A percentile compares a stretch with the other conserved stretches of the same genome.
Evolutionary conservation across 2,888 invertebrate species (phyloP).

Genomic region (Thereva nobilitata): DNA sequence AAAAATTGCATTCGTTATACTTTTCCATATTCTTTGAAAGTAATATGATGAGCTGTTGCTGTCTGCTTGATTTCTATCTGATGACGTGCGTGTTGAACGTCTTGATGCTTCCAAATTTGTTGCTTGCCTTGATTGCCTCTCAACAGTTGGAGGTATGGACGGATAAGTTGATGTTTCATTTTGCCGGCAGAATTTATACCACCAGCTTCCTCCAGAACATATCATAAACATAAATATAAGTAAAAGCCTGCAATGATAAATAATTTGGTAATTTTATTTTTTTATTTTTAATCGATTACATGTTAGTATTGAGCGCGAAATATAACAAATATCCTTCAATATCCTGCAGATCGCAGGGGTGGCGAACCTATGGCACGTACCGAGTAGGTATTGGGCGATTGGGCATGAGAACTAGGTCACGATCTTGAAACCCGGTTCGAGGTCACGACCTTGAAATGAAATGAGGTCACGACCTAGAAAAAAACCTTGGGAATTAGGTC

Average conservation of each 20-base stretch:
- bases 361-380: no score
- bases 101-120: constrained; percentile 9
- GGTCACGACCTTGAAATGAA: no score
- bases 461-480: no score
- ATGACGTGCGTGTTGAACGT: constrained; percentile 26
- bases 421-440: no score
- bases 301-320: no score
- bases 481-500: no score
- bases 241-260: constrained; percentile 55
- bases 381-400: no score
- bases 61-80: constrained; percentile 10
- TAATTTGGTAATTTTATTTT: no score
- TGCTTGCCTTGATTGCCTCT: constrained; percentile 29
- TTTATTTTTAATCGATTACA: no score
- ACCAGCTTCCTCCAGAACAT: constrained; percentile 63
- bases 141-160: constrained; percentile 33
- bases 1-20: constrained; percentile 42
- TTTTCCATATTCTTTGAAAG: constrained; percentile 58
- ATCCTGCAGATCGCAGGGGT: no score
- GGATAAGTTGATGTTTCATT: constrained; percentile 48
- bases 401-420: no score
- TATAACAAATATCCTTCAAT: no score
- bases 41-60: constrained; percentile 37
- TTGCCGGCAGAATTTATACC: constrained; percentile 61
- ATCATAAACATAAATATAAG: constrained; percentile 62